A percentile compares a stretch with the other conserved stretches of the same genome.
Evolutionary conservation across 2,113 vertebrate genomes (phyloP).

Genomic region (Phocoena phocoena): DNA sequence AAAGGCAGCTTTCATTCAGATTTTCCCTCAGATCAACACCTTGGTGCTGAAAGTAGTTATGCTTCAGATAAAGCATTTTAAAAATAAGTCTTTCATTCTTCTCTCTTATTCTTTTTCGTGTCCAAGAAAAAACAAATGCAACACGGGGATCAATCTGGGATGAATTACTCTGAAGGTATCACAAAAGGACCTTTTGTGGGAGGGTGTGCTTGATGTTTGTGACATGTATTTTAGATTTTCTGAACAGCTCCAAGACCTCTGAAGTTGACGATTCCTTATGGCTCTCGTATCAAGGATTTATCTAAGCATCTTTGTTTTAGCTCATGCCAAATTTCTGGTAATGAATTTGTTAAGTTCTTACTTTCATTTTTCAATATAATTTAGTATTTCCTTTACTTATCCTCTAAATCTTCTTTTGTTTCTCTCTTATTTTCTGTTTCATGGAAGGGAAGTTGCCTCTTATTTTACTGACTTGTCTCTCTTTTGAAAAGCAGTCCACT

Average conservation of each 20-base stretch:
- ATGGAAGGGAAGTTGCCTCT: background rate
- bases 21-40: background rate
- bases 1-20: background rate
- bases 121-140: background rate
- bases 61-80: background rate
- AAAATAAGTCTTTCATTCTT: background rate
- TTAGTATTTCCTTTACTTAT: background rate
- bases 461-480: background rate
- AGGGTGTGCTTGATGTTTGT: background rate
- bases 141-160: background rate
- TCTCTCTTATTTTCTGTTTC: background rate
- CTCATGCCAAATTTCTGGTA: background rate
- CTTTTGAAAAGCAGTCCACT: background rate
- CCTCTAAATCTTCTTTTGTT: background rate
- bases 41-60: background rate
- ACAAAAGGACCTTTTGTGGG: background rate
- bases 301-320: background rate
- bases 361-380: background rate
- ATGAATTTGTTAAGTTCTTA: background rate
- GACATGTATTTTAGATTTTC: background rate
- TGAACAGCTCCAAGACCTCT: background rate
- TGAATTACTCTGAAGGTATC: background rate
- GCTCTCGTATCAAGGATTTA: background rate
- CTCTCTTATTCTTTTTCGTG: background rate
- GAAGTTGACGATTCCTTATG: background rate